A percentile compares a stretch with the other conserved stretches of the same genome.
These are phyloP conservation scores for Glaucomys volans DNA, from an alignment of 2,113 vertebrate genomes.

Conservation along the genomic window DNA sequence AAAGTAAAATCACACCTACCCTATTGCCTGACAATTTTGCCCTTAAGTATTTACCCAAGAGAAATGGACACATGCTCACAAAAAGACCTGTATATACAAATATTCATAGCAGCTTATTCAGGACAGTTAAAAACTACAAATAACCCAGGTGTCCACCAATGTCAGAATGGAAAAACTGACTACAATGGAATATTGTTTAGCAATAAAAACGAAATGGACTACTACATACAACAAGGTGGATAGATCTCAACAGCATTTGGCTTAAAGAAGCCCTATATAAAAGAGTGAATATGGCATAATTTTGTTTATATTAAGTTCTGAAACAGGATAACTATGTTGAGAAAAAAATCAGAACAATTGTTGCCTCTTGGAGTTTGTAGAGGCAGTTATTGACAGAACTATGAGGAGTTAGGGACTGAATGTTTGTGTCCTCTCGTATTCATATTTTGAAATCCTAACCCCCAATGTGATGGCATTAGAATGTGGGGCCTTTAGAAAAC, in stretches of 20 bases:
- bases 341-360: slow-evolving; percentile 1
- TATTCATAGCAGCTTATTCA: slow-evolving; percentile 27
- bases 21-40: slow-evolving; percentile 9
- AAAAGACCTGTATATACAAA: slow-evolving; percentile 22
- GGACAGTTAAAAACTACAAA: slow-evolving; percentile 44
- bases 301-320: slow-evolving; percentile 40
- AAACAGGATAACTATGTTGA: not conserved
- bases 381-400: not conserved
- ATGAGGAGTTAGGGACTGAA: not conserved
- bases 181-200: slow-evolving; percentile 19
- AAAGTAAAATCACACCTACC: slow-evolving; percentile 46
- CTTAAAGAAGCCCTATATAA: slow-evolving; percentile 7
- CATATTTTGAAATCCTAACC: not conserved
- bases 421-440: not conserved
- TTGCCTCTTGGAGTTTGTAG: not conserved
- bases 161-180: slow-evolving; percentile 40
- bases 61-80: slow-evolving; percentile 58
- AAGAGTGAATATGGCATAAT: not conserved
- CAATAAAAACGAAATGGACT: slow-evolving; percentile 54
- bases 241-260: slow-evolving; percentile 15
- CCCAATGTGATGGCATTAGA: not conserved
- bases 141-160: not conserved
- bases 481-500: not conserved
- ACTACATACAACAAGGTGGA: not conserved
- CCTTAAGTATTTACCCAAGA: slow-evolving; percentile 19